Conservation (phyloP, 2,888 invertebrate species). For the Meiosimyza decipiens region DNA sequence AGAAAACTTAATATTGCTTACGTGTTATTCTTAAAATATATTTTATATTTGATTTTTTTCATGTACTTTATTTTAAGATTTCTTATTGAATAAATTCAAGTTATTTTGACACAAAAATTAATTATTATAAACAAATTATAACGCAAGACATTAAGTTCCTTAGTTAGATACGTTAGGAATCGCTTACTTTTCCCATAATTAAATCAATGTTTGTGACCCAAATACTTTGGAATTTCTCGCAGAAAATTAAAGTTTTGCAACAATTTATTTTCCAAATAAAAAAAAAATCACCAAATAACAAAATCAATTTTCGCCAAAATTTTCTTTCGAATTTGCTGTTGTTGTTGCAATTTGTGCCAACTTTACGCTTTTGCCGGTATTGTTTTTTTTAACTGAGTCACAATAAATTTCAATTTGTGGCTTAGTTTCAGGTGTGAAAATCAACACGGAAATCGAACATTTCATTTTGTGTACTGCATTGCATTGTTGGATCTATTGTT, state of each 20-base stretch:
- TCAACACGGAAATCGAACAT: conserved; percentile 49
- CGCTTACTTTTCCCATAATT: too few species aligned
- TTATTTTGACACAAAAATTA: too few species aligned
- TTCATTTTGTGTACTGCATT: conserved; percentile 2
- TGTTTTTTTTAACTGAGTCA: conserved; percentile 35
- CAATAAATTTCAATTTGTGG: conserved; percentile 46
- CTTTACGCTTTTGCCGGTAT: conserved; percentile 21
- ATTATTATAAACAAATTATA: too few species aligned
- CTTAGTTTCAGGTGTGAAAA: conserved; percentile 64
- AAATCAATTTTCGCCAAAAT: background rate
- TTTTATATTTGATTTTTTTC: too few species aligned
- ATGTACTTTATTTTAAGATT: background rate
- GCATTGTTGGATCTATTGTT: conserved; percentile 32
- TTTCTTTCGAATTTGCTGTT: background rate
- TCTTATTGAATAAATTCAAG: background rate
- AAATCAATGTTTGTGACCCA: conserved; percentile 5
- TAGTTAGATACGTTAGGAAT: too few species aligned
- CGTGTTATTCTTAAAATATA: too few species aligned
- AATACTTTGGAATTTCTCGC: background rate
- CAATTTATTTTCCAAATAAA: too few species aligned
- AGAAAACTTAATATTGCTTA: too few species aligned
- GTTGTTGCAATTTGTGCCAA: conserved; percentile 12
- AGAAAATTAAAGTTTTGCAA: background rate
- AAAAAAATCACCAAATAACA: too few species aligned
- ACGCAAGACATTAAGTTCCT: too few species aligned